Percentiles rank a stretch among this genome's conserved stretches.
These are phyloP conservation scores for Acanthisitta chloris DNA, from an alignment of 2,113 vertebrate species.

Conservation along the genomic window DNA sequence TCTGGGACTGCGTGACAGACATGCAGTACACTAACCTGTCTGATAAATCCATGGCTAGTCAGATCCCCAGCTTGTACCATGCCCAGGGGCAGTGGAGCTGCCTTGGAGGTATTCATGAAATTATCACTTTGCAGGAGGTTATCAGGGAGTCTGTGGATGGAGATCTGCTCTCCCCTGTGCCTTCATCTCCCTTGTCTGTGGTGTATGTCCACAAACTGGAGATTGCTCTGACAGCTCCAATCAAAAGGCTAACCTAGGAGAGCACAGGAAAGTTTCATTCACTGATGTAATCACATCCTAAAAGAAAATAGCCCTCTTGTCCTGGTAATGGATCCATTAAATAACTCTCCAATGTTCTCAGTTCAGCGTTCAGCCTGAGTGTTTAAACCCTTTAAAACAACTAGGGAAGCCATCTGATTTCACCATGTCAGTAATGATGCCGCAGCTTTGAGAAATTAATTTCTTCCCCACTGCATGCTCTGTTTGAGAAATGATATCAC, in stretches of 20 bases:
- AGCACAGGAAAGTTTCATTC: background rate
- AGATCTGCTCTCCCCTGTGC: background rate
- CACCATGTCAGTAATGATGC: conserved; percentile 41
- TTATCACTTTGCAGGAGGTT: background rate
- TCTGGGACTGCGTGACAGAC: background rate
- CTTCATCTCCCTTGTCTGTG: background rate
- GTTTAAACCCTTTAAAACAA: conserved; percentile 25
- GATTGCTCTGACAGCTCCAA: background rate
- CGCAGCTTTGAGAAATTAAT: conserved; percentile 52
- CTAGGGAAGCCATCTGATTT: conserved; percentile 34
- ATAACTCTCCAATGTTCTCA: background rate
- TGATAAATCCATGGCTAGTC: background rate
- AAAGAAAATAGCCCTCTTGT: conserved; percentile 12
- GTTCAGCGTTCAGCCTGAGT: background rate
- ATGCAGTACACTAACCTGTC: background rate
- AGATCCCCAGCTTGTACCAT: background rate
- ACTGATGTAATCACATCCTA: background rate
- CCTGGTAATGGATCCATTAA: background rate
- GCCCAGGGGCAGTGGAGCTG: background rate
- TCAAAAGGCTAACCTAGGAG: background rate
- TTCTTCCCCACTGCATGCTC: conserved; percentile 39
- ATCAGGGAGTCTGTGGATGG: background rate
- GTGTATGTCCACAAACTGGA: background rate
- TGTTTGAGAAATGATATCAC: conserved; percentile 48
- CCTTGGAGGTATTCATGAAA: background rate